phyloP scores from a whole-genome alignment of 1,140 invertebrate genomes.

The Galleria mellonella region DNA sequence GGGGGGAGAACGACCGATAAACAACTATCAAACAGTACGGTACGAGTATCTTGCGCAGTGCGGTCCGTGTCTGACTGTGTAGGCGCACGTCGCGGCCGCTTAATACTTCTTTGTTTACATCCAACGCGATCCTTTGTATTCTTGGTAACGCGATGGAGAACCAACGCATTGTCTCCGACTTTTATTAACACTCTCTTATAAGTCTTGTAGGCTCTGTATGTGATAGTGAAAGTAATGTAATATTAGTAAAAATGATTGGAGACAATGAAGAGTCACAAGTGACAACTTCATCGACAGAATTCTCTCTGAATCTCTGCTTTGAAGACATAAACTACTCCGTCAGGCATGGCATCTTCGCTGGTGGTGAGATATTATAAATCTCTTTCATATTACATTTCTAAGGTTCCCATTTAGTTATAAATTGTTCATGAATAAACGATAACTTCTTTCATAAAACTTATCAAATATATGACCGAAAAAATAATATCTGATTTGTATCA shows the following conservation, averaged over 20 bases:
- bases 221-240: too few species aligned
- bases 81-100: slow-evolving; percentile 14
- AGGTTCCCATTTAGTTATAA: too few species aligned
- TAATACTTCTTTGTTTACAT: slow-evolving; percentile 45
- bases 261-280: slow-evolving; percentile 51
- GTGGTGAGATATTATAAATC: slow-evolving; percentile 28
- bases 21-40: slow-evolving; percentile 10
- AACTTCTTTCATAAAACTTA: too few species aligned
- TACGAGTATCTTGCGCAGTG: slow-evolving; percentile 21
- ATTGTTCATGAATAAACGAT: too few species aligned
- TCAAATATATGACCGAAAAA: too few species aligned
- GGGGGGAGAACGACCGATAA: slow-evolving; percentile 65
- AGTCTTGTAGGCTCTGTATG: slow-evolving; percentile 25
- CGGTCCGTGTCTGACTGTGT: not conserved
- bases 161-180: slow-evolving; percentile 33
- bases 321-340: slow-evolving; percentile 50
- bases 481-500: too few species aligned
- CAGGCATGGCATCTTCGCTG: slow-evolving; percentile 35
- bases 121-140: slow-evolving; percentile 41
- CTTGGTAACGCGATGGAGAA: slow-evolving; percentile 40
- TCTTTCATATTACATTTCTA: too few species aligned
- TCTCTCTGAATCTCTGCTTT: slow-evolving; percentile 55
- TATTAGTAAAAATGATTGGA: slow-evolving; percentile 32
- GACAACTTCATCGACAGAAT: slow-evolving; percentile 51
- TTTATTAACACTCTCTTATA: slow-evolving; percentile 16